phyloP scores from a whole-genome alignment of 2,888 invertebrate genomes.

The Lycaena phlaeas region DNA sequence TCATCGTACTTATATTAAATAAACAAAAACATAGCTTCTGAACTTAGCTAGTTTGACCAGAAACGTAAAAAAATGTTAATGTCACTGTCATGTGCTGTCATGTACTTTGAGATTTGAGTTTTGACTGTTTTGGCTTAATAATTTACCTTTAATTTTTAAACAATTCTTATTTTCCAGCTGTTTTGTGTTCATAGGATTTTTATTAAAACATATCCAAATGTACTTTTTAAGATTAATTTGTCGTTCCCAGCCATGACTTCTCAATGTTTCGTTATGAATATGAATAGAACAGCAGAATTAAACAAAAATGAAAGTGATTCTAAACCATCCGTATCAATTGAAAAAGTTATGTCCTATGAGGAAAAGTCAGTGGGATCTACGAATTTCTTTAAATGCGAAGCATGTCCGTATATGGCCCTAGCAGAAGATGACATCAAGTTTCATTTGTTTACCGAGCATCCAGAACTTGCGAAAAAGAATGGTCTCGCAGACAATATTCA shows the following conservation, averaged over 20 bases:
- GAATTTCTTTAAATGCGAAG: conserved; percentile 67
- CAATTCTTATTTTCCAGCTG: neutral
- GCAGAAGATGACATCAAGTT: conserved; percentile 67
- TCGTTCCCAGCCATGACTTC: conserved; percentile 25
- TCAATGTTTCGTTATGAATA: conserved; percentile 37
- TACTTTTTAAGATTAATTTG: neutral
- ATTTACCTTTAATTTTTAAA: too few relatives aligned
- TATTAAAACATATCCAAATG: neutral
- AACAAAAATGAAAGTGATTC: conserved; percentile 21
- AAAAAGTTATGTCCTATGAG: conserved; percentile 62
- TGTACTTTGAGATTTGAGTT: too few relatives aligned
- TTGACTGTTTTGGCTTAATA: too few relatives aligned
- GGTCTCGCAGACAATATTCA: conserved; percentile 67
- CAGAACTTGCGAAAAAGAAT: conserved; percentile 63
- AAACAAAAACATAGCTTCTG: too few relatives aligned
- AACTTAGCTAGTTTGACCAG: too few relatives aligned
- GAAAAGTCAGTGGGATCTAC: conserved; percentile 65
- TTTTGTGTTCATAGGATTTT: too few relatives aligned
- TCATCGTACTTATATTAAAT: too few relatives aligned
- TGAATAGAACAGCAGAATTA: conserved; percentile 29
- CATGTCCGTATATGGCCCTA: conserved; percentile 69
- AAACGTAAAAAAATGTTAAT: too few relatives aligned
- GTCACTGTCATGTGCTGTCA: too few relatives aligned
- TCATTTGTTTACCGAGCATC: conserved; percentile 64
- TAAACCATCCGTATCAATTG: conserved; percentile 35